Percentiles rank a stretch among this genome's conserved stretches.
phyloP scores from a whole-genome alignment of 2,113 vertebrate species.

The Trichechus manatus region DNA sequence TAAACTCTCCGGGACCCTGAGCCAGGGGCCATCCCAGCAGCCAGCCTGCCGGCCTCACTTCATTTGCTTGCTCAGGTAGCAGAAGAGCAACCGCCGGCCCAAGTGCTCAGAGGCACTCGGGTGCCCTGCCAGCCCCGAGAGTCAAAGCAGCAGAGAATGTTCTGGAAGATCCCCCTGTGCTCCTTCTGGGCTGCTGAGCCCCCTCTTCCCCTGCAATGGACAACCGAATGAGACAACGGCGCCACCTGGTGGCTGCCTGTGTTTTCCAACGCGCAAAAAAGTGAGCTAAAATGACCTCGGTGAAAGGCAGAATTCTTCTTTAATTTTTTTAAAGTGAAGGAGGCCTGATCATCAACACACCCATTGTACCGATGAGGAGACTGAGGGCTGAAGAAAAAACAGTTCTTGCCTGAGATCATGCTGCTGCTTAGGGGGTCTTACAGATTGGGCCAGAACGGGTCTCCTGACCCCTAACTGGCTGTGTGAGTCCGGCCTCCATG shows the following conservation, averaged over 20 bases:
- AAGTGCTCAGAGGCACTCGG: not conserved
- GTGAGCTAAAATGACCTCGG: conserved; percentile 42
- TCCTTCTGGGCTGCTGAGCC: not conserved
- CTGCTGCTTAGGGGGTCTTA: not conserved
- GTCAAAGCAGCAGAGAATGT: not conserved
- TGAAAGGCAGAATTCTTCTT: not conserved
- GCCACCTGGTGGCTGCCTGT: conserved; percentile 72
- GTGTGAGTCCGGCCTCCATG: too few species aligned
- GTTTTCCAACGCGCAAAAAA: not conserved
- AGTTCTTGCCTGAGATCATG: not conserved
- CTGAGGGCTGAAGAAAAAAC: too few species aligned
- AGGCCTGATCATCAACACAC: not conserved
- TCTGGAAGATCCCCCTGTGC: not conserved
- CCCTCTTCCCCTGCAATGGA: not conserved
- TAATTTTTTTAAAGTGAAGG: not conserved
- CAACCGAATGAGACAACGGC: not conserved
- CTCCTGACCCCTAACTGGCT: not conserved
- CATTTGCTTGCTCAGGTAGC: not conserved
- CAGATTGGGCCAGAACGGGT: not conserved
- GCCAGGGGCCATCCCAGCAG: not conserved
- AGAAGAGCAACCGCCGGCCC: not conserved
- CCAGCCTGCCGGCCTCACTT: not conserved
- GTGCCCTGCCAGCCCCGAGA: not conserved
- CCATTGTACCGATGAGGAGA: not conserved
- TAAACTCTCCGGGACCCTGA: not conserved